Evolutionary conservation across 2,888 invertebrate species (phyloP).

Genomic region (Scaptomyza caliginosa): DNA sequence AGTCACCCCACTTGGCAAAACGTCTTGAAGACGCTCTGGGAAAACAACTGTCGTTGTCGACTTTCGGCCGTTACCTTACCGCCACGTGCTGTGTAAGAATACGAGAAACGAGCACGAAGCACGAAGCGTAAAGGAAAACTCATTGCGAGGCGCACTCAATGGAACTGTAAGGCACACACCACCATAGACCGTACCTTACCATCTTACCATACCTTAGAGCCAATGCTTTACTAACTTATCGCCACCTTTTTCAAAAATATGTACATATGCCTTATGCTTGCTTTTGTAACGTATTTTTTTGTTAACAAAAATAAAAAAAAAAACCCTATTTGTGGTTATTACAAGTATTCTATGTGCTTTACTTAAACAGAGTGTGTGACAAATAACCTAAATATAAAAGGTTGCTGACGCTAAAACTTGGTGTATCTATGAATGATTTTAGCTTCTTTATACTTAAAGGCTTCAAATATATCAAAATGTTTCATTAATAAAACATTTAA

Average conservation of each 20-base stretch:
- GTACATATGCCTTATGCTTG: slow-evolving; percentile 23
- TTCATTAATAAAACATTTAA: neutral
- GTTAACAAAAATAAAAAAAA: no score
- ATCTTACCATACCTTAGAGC: slow-evolving; percentile 7
- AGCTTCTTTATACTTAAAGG: neutral
- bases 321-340: neutral
- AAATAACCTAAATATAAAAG: neutral
- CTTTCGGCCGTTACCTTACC: slow-evolving; percentile 57
- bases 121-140: slow-evolving; percentile 65
- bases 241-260: slow-evolving; percentile 16
- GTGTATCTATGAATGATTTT: neutral
- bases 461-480: no score
- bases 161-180: slow-evolving; percentile 70
- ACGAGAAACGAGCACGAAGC: slow-evolving; percentile 11
- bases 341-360: neutral
- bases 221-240: slow-evolving; percentile 20
- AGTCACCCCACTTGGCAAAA: slow-evolving; percentile 55
- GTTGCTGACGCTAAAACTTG: neutral
- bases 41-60: slow-evolving; percentile 62
- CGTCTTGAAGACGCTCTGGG: slow-evolving; percentile 78
- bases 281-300: slow-evolving; percentile 65
- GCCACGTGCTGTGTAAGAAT: slow-evolving; percentile 55
- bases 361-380: neutral
- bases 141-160: slow-evolving; percentile 54
- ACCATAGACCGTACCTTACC: slow-evolving; percentile 16